Evolutionary conservation across 2,113 vertebrate species (phyloP).

Genomic region (Alectura lathami): DNA sequence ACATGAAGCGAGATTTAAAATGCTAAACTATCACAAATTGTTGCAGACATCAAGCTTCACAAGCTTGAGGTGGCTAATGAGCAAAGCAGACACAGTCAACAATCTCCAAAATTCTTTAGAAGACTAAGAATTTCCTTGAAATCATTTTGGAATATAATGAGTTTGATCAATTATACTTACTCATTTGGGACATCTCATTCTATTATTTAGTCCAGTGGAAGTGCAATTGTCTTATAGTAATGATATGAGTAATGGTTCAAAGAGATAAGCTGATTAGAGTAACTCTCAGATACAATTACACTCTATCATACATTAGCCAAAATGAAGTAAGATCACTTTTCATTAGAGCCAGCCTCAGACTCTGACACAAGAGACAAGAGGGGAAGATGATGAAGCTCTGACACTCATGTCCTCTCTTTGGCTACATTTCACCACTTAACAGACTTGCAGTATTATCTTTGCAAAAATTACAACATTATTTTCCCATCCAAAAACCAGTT

Average conservation of each 20-base stretch:
- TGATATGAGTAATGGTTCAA: not conserved
- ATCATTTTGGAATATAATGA: conserved; percentile 27
- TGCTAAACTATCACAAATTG: not conserved
- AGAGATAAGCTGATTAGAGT: conserved; percentile 34
- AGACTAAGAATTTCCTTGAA: conserved; percentile 24
- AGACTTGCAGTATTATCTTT: not conserved
- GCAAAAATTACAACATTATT: not conserved
- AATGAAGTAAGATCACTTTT: conserved; percentile 46
- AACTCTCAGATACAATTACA: conserved; percentile 19
- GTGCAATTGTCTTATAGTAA: conserved; percentile 42
- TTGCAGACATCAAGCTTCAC: not conserved
- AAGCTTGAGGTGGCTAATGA: not conserved
- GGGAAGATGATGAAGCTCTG: not conserved
- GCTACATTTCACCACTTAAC: not conserved
- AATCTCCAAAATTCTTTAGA: not conserved
- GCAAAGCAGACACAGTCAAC: not conserved
- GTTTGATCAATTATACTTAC: conserved; percentile 14
- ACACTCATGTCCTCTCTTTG: not conserved
- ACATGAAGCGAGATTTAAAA: not conserved
- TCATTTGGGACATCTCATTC: not conserved
- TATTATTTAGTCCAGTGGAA: conserved; percentile 29
- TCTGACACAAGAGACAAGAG: not conserved
- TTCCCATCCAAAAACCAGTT: not conserved
- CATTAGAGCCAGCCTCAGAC: not conserved
- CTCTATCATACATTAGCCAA: not conserved